Conservation (phyloP, 2,797 vertebrate species). For the Typhlichthys subterraneus region DNA sequence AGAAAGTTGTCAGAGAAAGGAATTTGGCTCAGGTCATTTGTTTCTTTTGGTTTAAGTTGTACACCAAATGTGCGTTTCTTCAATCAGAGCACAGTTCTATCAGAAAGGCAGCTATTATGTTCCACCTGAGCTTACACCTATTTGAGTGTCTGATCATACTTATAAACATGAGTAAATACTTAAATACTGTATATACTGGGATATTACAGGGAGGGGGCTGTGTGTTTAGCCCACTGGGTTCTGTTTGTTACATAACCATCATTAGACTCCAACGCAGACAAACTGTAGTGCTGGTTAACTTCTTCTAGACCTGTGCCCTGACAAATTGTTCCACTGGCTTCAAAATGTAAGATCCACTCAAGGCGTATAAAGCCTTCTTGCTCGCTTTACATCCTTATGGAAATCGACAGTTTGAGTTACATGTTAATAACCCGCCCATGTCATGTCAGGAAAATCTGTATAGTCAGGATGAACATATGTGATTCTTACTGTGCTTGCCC, state of each 20-base stretch:
- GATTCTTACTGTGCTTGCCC: background rate
- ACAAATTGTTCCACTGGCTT: slow-evolving; percentile 21
- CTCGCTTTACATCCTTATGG: background rate
- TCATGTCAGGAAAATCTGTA: no score
- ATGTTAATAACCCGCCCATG: slow-evolving; percentile 2
- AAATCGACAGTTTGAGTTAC: background rate
- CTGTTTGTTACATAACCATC: slow-evolving; percentile 17
- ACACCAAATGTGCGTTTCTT: slow-evolving; percentile 1
- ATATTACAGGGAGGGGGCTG: slow-evolving; percentile 32
- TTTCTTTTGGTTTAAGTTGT: slow-evolving; percentile 26
- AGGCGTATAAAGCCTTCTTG: slow-evolving; percentile 14
- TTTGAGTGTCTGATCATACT: slow-evolving; percentile 23
- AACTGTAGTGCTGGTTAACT: slow-evolving; percentile 35
- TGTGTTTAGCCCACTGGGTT: slow-evolving; percentile 21
- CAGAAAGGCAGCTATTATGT: slow-evolving; percentile 2
- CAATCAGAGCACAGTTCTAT: background rate
- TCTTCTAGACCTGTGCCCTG: slow-evolving; percentile 28
- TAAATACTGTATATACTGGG: slow-evolving; percentile 8
- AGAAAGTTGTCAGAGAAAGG: background rate
- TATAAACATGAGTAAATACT: slow-evolving; percentile 2
- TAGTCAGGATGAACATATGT: background rate
- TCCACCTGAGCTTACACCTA: slow-evolving; percentile 9
- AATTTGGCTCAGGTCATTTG: background rate
- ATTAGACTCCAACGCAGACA: slow-evolving; percentile 19
- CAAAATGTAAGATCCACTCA: slow-evolving; percentile 27